A percentile compares a stretch with the other conserved stretches of the same genome.
Evolutionary conservation across 2,113 vertebrate species (phyloP).

Genomic region (Dipodomys spectabilis): DNA sequence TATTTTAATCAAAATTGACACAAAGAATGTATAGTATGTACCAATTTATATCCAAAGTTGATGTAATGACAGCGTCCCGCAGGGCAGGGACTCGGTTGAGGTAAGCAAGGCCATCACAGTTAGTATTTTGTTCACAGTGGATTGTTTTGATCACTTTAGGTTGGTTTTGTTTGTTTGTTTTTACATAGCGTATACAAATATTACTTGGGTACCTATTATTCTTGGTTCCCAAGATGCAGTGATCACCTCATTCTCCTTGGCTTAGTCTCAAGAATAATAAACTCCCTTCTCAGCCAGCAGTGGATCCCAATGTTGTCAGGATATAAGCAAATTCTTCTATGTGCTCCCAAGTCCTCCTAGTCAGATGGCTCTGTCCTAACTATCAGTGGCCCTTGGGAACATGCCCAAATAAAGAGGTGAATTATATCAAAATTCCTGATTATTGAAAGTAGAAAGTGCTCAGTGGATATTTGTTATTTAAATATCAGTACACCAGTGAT

Average conservation of each 20-base stretch:
- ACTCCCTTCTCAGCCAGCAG: neutral
- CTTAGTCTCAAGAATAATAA: neutral
- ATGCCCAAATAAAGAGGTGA: neutral
- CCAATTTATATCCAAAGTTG: neutral
- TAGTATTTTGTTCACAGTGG: neutral
- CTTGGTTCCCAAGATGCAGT: neutral
- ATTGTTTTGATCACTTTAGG: neutral
- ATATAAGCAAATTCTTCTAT: neutral
- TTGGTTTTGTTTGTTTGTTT: neutral
- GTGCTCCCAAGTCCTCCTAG: neutral
- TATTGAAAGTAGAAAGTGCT: neutral
- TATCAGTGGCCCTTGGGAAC: neutral
- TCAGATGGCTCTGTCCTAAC: neutral
- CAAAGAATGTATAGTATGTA: neutral
- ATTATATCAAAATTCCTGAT: too few relatives aligned
- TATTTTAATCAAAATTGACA: neutral
- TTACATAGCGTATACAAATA: neutral
- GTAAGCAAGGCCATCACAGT: neutral
- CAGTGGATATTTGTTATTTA: constrained; percentile 33
- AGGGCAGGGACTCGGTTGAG: neutral
- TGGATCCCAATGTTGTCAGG: neutral
- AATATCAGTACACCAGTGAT: neutral
- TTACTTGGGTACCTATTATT: neutral
- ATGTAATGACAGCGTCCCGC: neutral
- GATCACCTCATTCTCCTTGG: neutral